phyloP scores from a whole-genome alignment of 2,113 vertebrate genomes.

The Oceanites oceanicus region DNA sequence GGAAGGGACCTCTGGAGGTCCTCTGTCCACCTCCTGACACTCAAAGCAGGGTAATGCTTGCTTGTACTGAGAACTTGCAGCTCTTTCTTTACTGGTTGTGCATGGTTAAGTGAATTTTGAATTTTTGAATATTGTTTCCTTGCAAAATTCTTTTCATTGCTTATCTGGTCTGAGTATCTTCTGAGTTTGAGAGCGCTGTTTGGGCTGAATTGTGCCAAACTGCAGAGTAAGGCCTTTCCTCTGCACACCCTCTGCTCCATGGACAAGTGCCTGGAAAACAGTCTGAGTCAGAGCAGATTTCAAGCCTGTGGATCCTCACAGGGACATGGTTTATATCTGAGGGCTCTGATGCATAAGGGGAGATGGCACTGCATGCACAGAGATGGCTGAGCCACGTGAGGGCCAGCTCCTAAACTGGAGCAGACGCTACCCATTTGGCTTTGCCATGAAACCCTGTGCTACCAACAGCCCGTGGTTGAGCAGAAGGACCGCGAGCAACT shows the following conservation, averaged over 20 bases:
- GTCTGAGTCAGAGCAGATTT: background rate
- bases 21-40: background rate
- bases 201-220: background rate
- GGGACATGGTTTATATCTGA: background rate
- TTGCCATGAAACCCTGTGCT: background rate
- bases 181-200: background rate
- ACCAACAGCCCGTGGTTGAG: background rate
- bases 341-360: background rate
- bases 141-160: background rate
- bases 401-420: background rate
- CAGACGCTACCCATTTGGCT: background rate
- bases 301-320: background rate
- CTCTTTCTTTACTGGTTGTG: background rate
- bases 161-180: background rate
- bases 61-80: background rate
- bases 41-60: background rate
- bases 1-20: background rate
- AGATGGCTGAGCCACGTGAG: accelerated
- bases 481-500: accelerated
- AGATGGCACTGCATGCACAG: background rate
- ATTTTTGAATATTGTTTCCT: background rate
- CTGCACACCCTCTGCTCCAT: background rate
- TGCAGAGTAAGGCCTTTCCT: background rate
- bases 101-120: background rate
- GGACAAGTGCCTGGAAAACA: background rate